phyloP scores from a whole-genome alignment of 2,888 invertebrate species.

The Nephrocerus scutellatus region DNA sequence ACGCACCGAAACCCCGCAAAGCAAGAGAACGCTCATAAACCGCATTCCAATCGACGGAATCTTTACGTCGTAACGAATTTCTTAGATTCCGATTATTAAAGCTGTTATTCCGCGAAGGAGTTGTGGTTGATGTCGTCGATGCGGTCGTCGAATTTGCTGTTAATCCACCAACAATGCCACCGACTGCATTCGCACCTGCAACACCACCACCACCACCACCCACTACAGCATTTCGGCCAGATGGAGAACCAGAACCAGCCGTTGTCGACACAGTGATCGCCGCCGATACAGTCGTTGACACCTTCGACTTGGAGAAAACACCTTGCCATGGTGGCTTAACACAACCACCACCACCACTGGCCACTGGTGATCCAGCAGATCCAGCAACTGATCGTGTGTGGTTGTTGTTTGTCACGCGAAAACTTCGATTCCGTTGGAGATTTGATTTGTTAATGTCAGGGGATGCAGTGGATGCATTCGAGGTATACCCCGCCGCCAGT shows the following conservation, averaged over 20 bases:
- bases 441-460: slow-evolving; percentile 18
- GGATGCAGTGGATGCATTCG: neutral
- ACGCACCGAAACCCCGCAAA: slow-evolving; percentile 28
- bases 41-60: slow-evolving; percentile 38
- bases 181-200: too few species aligned
- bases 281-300: too few species aligned
- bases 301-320: slow-evolving; percentile 24
- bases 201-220: too few species aligned
- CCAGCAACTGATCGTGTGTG: slow-evolving; percentile 3
- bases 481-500: slow-evolving; percentile 9
- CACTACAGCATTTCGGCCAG: too few species aligned
- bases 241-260: too few species aligned
- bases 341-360: slow-evolving; percentile 1
- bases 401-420: slow-evolving; percentile 23
- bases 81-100: slow-evolving; percentile 27
- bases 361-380: slow-evolving; percentile 10
- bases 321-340: slow-evolving; percentile 27
- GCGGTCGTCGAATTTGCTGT: neutral
- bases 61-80: slow-evolving; percentile 41
- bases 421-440: slow-evolving; percentile 27
- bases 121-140: neutral
- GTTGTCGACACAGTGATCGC: too few species aligned
- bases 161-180: too few species aligned
- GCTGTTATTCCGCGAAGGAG: slow-evolving; percentile 17
- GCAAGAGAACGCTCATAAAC: slow-evolving; percentile 42